A percentile compares a stretch with the other conserved stretches of the same genome.
phyloP scores from a whole-genome alignment of 2,113 vertebrate species.

The Polypterus senegalus region DNA sequence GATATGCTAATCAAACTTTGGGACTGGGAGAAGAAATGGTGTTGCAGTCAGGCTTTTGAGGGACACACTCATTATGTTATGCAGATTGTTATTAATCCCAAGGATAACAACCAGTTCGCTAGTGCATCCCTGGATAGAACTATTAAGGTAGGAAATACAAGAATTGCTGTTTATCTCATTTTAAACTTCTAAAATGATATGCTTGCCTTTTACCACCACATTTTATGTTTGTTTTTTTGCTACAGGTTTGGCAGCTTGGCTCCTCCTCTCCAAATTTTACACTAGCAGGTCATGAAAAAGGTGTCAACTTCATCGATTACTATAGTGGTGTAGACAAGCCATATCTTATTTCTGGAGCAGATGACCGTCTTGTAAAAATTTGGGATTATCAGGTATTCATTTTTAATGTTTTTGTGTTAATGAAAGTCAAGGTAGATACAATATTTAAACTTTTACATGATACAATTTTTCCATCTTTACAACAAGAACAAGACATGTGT shows the following conservation, averaged over 20 bases:
- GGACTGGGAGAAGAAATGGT: constrained; percentile 99
- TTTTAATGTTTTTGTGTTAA: too few relatives aligned
- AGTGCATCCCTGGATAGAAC: constrained; percentile 93
- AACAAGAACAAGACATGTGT: constrained; percentile 97
- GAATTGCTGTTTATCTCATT: too few relatives aligned
- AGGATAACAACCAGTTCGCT: constrained; percentile 98
- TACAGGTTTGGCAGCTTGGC: constrained; percentile 95
- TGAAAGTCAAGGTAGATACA: too few relatives aligned
- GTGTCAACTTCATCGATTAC: constrained; percentile 96
- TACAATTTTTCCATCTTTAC: constrained; percentile 2
- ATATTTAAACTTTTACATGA: background rate
- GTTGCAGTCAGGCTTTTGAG: constrained; percentile 95
- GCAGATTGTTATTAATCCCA: constrained; percentile 98
- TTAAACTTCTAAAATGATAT: too few relatives aligned
- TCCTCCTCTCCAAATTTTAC: constrained; percentile 97
- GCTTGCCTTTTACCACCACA: too few relatives aligned
- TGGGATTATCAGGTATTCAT: constrained; percentile 99
- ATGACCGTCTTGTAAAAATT: constrained; percentile 94
- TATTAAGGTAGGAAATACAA: constrained; percentile 87
- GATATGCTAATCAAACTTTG: constrained; percentile 98
- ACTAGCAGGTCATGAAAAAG: constrained; percentile 93
- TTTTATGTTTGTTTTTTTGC: background rate
- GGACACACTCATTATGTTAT: constrained; percentile 98
- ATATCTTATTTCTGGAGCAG: constrained; percentile 93
- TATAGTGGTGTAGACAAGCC: constrained; percentile 98